These are phyloP conservation scores for Tarsius wallacei DNA, from an alignment of 2,797 vertebrate genomes.

Conservation along the genomic window DNA sequence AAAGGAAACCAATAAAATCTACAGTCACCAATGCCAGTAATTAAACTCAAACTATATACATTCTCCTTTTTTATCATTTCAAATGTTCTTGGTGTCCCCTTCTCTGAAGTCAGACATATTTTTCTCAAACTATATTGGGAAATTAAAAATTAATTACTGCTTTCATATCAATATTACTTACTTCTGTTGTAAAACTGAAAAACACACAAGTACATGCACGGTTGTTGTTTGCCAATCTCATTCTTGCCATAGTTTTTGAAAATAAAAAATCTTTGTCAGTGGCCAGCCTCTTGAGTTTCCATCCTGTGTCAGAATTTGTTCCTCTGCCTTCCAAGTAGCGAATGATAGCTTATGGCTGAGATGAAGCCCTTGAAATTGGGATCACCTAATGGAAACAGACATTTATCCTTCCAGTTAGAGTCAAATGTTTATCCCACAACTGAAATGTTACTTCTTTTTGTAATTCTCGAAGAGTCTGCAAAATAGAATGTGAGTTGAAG, in stretches of 20 bases:
- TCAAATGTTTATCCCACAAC: conserved; percentile 74
- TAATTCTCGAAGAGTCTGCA: conserved; percentile 70
- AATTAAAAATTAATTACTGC: conserved; percentile 59
- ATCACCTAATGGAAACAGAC: conserved; percentile 78
- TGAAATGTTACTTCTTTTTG: conserved; percentile 71
- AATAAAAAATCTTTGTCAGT: conserved; percentile 74
- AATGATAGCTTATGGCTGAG: conserved; percentile 68
- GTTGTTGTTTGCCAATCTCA: conserved; percentile 54
- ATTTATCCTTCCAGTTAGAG: conserved; percentile 78
- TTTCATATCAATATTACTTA: conserved; percentile 70
- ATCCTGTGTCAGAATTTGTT: conserved; percentile 73
- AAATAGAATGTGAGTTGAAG: conserved; percentile 64
- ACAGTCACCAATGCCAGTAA: not conserved
- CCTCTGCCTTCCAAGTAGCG: conserved; percentile 68
- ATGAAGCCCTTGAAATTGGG: conserved; percentile 74
- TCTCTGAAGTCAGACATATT: conserved; percentile 46
- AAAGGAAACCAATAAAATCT: not conserved
- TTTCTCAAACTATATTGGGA: conserved; percentile 12
- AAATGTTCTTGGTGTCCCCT: not conserved
- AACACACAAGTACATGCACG: not conserved
- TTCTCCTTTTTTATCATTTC: not conserved
- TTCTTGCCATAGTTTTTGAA: conserved; percentile 74
- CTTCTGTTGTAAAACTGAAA: conserved; percentile 62
- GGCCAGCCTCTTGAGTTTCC: conserved; percentile 70
- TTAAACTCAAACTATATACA: not conserved